Conservation (phyloP, 2,113 vertebrate genomes). For the Brachypteracias leptosomus region DNA sequence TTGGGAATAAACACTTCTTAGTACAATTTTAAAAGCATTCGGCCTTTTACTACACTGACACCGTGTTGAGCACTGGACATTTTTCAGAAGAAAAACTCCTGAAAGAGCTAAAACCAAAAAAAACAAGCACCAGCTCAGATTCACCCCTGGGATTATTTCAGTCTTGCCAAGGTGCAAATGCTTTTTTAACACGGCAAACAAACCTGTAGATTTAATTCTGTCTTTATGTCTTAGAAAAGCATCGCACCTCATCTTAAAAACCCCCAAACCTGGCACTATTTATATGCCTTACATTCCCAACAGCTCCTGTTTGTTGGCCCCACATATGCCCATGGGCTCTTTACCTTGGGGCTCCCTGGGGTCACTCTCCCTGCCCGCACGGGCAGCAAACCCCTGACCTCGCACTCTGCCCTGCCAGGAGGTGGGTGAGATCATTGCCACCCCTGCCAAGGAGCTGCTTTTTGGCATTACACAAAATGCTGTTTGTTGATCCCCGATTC, state of each 20-base stretch:
- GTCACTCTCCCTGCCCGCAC: background rate
- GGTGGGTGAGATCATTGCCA: background rate
- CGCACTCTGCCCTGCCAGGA: background rate
- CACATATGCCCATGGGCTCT: background rate
- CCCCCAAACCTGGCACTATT: background rate
- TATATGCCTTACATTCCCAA: background rate
- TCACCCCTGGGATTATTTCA: background rate
- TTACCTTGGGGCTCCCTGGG: background rate
- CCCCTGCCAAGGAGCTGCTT: background rate
- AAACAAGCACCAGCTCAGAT: background rate
- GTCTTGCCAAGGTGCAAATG: background rate
- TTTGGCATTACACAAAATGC: background rate
- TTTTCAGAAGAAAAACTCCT: background rate
- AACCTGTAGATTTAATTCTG: background rate
- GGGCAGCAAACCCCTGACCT: background rate
- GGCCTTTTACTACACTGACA: background rate
- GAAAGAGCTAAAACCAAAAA: background rate
- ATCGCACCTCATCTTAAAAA: background rate
- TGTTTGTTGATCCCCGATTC: background rate
- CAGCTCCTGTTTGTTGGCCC: background rate
- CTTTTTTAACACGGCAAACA: background rate
- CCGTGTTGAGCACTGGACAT: background rate
- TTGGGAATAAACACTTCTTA: background rate
- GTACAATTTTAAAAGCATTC: background rate
- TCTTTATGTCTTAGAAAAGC: background rate